Percentiles rank a stretch among this genome's conserved stretches.
Evolutionary conservation across 2,113 vertebrate species (phyloP).

Genomic region (Zosterops borbonicus): DNA sequence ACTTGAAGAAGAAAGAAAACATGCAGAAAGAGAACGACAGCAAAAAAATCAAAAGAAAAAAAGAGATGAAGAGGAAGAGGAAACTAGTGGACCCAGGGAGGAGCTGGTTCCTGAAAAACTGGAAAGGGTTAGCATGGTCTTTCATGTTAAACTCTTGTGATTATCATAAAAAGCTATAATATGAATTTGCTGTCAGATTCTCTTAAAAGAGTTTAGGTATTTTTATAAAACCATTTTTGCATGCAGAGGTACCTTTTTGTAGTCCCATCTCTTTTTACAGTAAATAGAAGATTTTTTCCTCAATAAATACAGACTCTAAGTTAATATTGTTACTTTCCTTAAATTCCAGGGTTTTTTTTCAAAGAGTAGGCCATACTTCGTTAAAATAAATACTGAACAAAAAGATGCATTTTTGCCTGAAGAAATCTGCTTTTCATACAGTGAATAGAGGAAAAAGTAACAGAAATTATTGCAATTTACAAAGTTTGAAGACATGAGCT

Average conservation of each 20-base stretch:
- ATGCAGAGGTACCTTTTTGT: background rate
- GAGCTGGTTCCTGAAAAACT: conserved; percentile 81
- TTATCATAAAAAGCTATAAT: background rate
- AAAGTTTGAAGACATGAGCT: background rate
- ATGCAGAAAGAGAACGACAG: conserved; percentile 77
- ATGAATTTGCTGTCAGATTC: accelerated
- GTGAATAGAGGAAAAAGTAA: background rate
- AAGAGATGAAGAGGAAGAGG: conserved; percentile 79
- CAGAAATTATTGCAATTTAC: background rate
- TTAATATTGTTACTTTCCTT: background rate
- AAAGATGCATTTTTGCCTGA: background rate
- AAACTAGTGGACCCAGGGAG: conserved; percentile 76
- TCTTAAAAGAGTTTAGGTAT: background rate
- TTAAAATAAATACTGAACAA: background rate
- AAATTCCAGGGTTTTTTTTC: accelerated
- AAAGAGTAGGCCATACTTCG: background rate
- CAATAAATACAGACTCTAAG: background rate
- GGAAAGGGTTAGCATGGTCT: conserved; percentile 74
- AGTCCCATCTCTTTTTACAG: background rate
- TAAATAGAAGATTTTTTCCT: background rate
- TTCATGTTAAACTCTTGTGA: background rate
- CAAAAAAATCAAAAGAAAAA: conserved; percentile 81
- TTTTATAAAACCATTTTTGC: background rate
- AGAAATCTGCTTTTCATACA: background rate
- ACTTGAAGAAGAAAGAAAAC: conserved; percentile 79